Percentiles rank a stretch among this genome's conserved stretches.
Evolutionary conservation across 2,888 invertebrate species (phyloP).

Genomic region (Spodoptera exigua): DNA sequence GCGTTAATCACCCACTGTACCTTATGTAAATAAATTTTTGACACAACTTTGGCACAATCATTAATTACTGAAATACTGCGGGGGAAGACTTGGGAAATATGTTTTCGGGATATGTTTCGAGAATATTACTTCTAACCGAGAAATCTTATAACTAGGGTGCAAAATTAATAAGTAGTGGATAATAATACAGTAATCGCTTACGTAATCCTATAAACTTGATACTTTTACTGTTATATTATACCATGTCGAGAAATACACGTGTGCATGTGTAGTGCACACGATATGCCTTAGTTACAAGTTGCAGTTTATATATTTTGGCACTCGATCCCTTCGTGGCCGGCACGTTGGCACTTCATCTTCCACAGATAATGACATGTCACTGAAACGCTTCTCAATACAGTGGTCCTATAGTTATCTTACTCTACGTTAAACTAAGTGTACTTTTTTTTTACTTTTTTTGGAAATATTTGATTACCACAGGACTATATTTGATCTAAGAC

Average conservation of each 20-base stretch:
- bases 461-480: constrained; percentile 84
- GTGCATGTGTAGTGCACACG: constrained; percentile 37
- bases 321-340: constrained; percentile 68
- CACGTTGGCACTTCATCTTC: constrained; percentile 74
- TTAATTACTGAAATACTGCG: constrained; percentile 83
- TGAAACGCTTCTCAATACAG: constrained; percentile 77
- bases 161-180: constrained; percentile 83
- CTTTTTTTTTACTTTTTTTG: constrained; percentile 82
- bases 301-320: constrained; percentile 75
- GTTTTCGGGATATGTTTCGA: constrained; percentile 83
- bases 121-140: constrained; percentile 76
- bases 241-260: constrained; percentile 45
- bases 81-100: constrained; percentile 86
- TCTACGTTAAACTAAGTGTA: constrained; percentile 77
- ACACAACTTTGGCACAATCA: constrained; percentile 87
- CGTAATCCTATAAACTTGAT: constrained; percentile 60
- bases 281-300: constrained; percentile 56
- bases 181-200: constrained; percentile 70
- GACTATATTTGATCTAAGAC: constrained; percentile 83
- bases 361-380: constrained; percentile 68
- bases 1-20: too few relatives aligned
- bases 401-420: constrained; percentile 85
- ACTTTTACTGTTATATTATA: constrained; percentile 53
- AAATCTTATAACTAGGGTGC: constrained; percentile 84
- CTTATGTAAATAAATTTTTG: constrained; percentile 68